These are phyloP conservation scores for Panopea generosa DNA, from an alignment of 2,888 invertebrate species.

Conservation along the genomic window DNA sequence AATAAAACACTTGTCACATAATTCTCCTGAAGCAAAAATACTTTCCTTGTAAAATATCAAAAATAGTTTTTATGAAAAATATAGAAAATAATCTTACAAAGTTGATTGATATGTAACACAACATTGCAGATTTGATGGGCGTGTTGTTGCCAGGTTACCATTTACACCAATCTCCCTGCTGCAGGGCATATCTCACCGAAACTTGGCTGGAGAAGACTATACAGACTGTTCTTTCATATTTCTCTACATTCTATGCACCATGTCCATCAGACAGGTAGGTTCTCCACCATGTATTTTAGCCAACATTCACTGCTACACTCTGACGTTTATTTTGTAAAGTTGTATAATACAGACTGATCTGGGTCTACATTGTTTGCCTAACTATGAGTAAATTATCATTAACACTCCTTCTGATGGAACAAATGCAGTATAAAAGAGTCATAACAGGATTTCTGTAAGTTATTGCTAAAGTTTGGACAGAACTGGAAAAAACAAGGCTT, in stretches of 20 bases:
- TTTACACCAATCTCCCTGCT: constrained; percentile 98
- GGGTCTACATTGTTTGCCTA: no score
- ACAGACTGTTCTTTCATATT: constrained; percentile 99
- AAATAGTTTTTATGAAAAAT: no score
- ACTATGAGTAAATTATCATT: no score
- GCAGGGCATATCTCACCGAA: constrained; percentile 97
- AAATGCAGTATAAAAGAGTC: no score
- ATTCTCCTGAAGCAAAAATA: no score
- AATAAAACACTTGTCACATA: no score
- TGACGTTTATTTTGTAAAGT: neutral
- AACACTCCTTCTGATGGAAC: no score
- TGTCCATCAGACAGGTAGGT: constrained; percentile 95
- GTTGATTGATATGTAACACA: constrained; percentile 98
- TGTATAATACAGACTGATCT: neutral
- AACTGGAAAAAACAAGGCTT: no score
- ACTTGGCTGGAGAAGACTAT: constrained; percentile 97
- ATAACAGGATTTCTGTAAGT: no score
- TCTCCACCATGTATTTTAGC: neutral
- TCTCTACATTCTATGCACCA: constrained; percentile 99
- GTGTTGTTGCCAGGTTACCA: constrained; percentile 98
- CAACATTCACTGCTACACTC: no score
- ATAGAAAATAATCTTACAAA: constrained; percentile 97
- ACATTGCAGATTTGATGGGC: constrained; percentile 95
- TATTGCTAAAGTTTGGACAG: no score
- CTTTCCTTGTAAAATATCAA: no score